phyloP scores from a whole-genome alignment of 2,113 vertebrate genomes.

The Phrynocephalus versicolor region DNA sequence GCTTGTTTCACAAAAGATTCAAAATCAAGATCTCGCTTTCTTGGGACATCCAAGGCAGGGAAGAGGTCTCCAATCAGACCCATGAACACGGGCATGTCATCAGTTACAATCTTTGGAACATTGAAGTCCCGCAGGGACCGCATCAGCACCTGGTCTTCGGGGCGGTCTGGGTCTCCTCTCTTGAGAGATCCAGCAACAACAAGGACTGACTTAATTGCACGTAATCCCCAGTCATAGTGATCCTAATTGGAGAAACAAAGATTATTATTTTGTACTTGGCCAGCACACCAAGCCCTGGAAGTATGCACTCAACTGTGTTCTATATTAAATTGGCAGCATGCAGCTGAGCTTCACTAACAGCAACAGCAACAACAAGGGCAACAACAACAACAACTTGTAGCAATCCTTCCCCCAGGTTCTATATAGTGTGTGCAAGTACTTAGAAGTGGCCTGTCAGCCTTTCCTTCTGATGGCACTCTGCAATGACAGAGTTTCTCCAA shows the following conservation, averaged over 20 bases:
- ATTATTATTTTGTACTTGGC: not conserved
- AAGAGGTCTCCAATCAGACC: constrained; percentile 93
- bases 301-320: not conserved
- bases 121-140: constrained; percentile 94
- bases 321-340: not conserved
- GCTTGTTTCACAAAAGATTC: constrained; percentile 86
- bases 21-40: constrained; percentile 84
- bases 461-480: too few relatives aligned
- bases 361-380: too few relatives aligned
- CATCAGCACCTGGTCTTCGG: constrained; percentile 96
- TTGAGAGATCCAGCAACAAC: constrained; percentile 94
- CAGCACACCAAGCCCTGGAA: not conserved
- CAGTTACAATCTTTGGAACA: constrained; percentile 91
- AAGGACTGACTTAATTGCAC: constrained; percentile 95
- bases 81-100: constrained; percentile 93
- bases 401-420: too few relatives aligned
- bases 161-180: constrained; percentile 83
- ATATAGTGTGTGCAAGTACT: too few relatives aligned
- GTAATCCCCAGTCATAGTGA: constrained; percentile 96
- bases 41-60: constrained; percentile 87
- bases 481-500: too few relatives aligned
- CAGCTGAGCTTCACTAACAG: not conserved
- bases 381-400: too few relatives aligned
- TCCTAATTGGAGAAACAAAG: constrained; percentile 70
- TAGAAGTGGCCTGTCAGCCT: too few relatives aligned